Base-by-base conservation (phyloP, 2,888 invertebrate species). In the Empis livida region DNA sequence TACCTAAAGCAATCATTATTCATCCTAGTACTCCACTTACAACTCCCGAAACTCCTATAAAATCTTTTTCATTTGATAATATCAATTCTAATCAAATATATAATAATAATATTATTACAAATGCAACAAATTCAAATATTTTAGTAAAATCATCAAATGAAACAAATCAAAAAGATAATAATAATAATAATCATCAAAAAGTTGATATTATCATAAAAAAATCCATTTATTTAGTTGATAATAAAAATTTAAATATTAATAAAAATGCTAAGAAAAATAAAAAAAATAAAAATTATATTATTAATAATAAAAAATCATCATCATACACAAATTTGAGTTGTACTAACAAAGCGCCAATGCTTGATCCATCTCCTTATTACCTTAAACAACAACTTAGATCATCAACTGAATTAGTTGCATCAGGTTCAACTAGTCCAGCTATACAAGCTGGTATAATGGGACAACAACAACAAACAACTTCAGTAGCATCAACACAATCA, bases 271-370 rank as follows among this genome's bases (percentile, higher is more conserved):
- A 32, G 43, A 49, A 43, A 45, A 50, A 43, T 60, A 59, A 58
- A 58, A 61, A 62, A 56, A 45, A 39, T 49, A 60, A 58, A 57
- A 55, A 58, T 58, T 58, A 59, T 59, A 57, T 57, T 46, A 51
- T 49, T 50, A 48, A 35, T 45, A 47, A 32, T 42, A 46, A 50
- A 45, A 43, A 39, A 41, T 50, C 51, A 50, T 44, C 52, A 53
- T 54, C 51, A 50, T 51, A 49, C 49, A 49, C 52, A 44, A 49
- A 44, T 53, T 44, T 45, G 42, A 50, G 44, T 35, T 49, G 54
- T 59, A 59, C 58, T 68, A 66, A 66, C 61, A 59, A 60, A 61
- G 57, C 64, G 61, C 63, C 65, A 63, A 62, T 67, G 70, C 69
- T 69, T 68, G 66, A 63, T 59, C 65, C 67, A 63, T 61, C 61